phyloP scores from a whole-genome alignment of 1,140 invertebrate species.

The Drosophila asahinai region DNA sequence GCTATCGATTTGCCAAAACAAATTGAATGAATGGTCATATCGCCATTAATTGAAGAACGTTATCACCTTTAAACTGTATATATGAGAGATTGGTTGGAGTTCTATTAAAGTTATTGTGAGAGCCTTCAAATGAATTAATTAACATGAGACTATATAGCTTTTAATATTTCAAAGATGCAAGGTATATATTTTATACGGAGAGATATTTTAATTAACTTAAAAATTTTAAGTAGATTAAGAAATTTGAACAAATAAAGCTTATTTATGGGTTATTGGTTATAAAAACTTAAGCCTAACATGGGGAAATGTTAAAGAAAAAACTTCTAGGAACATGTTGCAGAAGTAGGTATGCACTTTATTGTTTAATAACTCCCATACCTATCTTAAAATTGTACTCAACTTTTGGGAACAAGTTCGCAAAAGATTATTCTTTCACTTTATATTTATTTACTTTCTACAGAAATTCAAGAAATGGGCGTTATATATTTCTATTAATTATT shows the following conservation, averaged over 20 bases:
- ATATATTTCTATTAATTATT: no score
- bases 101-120: not conserved
- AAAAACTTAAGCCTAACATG: no score
- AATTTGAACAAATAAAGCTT: no score
- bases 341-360: not conserved
- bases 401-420: not conserved
- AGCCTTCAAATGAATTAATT: not conserved
- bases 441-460: no score
- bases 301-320: no score
- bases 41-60: not conserved
- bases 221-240: no score
- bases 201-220: not conserved
- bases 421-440: not conserved
- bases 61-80: not conserved
- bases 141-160: not conserved
- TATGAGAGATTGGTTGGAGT: no score
- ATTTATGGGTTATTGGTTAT: no score
- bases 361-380: not conserved
- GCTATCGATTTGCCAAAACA: conserved; percentile 11
- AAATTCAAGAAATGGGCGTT: no score
- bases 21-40: conserved; percentile 13
- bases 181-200: not conserved
- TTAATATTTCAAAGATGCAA: not conserved
- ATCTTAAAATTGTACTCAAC: not conserved
- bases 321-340: no score